Conservation (phyloP, 2,797 vertebrate genomes). For the Sarcoramphus papa region DNA sequence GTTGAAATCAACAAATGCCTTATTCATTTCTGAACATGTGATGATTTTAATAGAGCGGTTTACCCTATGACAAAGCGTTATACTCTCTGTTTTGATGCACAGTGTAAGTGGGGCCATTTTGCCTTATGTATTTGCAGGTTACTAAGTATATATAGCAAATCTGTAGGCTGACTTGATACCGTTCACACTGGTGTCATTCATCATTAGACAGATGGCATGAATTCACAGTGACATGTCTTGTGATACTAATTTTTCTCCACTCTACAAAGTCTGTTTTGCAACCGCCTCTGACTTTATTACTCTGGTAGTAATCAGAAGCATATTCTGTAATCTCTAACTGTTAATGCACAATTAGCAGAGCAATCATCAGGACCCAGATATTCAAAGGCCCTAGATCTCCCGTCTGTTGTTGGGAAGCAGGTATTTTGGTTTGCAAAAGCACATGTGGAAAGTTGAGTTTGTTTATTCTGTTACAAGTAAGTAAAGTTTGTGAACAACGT, state of each 20-base stretch:
- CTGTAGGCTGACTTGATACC: neutral
- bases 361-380: neutral
- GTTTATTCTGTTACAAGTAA: neutral
- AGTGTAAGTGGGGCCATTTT: neutral
- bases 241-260: neutral
- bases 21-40: neutral
- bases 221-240: neutral
- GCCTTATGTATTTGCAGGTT: neutral
- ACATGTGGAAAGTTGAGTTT: neutral
- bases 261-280: neutral
- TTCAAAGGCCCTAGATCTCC: neutral
- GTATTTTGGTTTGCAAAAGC: neutral
- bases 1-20: neutral
- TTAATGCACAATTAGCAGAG: neutral
- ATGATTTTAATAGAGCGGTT: neutral
- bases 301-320: neutral
- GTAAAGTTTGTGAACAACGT: neutral
- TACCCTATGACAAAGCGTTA: neutral
- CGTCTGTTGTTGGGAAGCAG: neutral
- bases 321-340: neutral
- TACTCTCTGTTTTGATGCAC: neutral
- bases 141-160: neutral
- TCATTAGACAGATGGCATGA: conserved; percentile 9
- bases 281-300: neutral
- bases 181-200: neutral